Evolutionary conservation across 1,140 invertebrate genomes (phyloP).

Genomic region (Cyphomyrmex costatus): DNA sequence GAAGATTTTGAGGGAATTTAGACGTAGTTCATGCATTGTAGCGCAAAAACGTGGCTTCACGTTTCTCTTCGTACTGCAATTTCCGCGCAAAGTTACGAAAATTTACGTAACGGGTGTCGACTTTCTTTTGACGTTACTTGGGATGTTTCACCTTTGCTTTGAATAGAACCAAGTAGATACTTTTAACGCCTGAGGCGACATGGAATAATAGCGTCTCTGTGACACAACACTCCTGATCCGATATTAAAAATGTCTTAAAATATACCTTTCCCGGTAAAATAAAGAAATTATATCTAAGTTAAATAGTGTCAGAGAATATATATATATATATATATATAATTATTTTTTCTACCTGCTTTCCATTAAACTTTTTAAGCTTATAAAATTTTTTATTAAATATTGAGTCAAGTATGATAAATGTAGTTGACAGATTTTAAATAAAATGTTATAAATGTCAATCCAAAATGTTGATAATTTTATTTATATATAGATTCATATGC

Average conservation of each 20-base stretch:
- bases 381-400: not conserved
- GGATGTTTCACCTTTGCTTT: constrained; percentile 9
- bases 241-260: constrained; percentile 31
- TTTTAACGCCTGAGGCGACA: constrained; percentile 30
- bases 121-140: constrained; percentile 41
- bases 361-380: not conserved
- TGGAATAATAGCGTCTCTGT: constrained; percentile 41
- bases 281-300: not conserved
- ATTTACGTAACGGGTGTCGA: constrained; percentile 58
- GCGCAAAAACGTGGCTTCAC: constrained; percentile 29
- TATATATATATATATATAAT: no score
- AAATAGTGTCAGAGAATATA: not conserved
- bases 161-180: constrained; percentile 25
- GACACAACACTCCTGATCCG: constrained; percentile 1
- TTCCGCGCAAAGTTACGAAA: constrained; percentile 28
- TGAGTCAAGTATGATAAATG: not conserved
- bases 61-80: constrained; percentile 29
- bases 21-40: constrained; percentile 22
- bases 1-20: constrained; percentile 14
- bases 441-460: not conserved
- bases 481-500: no score
- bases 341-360: not conserved
- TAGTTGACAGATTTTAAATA: not conserved
- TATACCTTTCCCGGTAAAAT: not conserved
- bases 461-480: not conserved